Evolutionary conservation across 2,797 vertebrate genomes (phyloP).

Genomic region (Catharus ustulatus): DNA sequence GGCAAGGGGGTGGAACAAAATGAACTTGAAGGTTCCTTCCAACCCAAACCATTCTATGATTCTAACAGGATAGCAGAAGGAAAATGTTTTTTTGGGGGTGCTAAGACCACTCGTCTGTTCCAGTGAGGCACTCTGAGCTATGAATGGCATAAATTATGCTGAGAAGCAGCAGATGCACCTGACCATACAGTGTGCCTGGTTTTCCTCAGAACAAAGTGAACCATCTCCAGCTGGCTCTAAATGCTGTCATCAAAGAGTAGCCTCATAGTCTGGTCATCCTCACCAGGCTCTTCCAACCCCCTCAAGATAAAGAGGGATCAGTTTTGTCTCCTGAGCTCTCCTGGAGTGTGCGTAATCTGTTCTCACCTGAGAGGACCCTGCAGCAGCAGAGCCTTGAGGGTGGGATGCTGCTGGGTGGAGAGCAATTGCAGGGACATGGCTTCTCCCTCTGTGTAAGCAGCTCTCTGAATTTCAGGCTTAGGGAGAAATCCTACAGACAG

Average conservation of each 20-base stretch:
- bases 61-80: not conserved
- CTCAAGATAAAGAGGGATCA: not conserved
- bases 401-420: not conserved
- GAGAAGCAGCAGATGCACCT: not conserved
- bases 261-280: not conserved
- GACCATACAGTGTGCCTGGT: not conserved
- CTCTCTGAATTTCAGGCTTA: not conserved
- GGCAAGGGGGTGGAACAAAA: rapidly evolving
- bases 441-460: not conserved
- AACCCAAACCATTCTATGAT: not conserved
- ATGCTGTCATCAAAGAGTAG: not conserved
- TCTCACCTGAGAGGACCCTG: not conserved
- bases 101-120: not conserved
- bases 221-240: not conserved
- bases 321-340: not conserved
- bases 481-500: not conserved
- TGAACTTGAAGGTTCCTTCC: not conserved
- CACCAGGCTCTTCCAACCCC: not conserved
- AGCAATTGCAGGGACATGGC: not conserved
- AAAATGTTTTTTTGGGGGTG: not conserved
- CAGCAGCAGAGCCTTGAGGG: not conserved
- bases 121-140: not conserved
- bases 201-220: not conserved
- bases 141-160: not conserved
- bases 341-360: not conserved